These are phyloP conservation scores for Xerus rutilus DNA, from an alignment of 2,797 vertebrate species.

Conservation along the genomic window DNA sequence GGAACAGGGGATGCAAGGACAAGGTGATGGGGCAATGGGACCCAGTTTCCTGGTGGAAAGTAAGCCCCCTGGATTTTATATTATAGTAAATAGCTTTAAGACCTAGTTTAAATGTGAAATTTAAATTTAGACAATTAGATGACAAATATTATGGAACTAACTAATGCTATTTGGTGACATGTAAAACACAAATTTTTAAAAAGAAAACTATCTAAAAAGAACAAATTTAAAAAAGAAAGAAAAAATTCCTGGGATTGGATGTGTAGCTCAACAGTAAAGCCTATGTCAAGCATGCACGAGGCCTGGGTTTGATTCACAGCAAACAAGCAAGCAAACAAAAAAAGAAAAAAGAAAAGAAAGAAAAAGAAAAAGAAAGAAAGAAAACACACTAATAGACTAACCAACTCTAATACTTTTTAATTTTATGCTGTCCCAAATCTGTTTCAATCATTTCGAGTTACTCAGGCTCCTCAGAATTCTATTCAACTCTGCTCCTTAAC, in stretches of 20 bases:
- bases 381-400: neutral
- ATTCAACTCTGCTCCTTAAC: neutral
- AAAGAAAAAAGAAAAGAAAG: neutral
- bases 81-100: conserved; percentile 49
- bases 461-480: neutral
- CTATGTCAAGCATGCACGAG: neutral
- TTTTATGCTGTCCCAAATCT: neutral
- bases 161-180: neutral
- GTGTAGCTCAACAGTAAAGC: neutral
- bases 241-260: neutral
- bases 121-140: conserved; percentile 46
- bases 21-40: no score
- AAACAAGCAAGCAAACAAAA: neutral
- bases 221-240: neutral
- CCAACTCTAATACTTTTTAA: neutral
- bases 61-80: conserved; percentile 19
- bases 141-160: neutral
- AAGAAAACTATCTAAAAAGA: no score
- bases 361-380: neutral
- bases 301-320: neutral
- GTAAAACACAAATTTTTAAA: conserved; percentile 44
- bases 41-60: no score
- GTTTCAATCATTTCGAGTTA: neutral
- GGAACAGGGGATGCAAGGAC: no score
- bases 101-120: conserved; percentile 35